A percentile compares a stretch with the other conserved stretches of the same genome.
phyloP scores from a whole-genome alignment of 2,888 invertebrate species.

The Acleris holmiana region DNA sequence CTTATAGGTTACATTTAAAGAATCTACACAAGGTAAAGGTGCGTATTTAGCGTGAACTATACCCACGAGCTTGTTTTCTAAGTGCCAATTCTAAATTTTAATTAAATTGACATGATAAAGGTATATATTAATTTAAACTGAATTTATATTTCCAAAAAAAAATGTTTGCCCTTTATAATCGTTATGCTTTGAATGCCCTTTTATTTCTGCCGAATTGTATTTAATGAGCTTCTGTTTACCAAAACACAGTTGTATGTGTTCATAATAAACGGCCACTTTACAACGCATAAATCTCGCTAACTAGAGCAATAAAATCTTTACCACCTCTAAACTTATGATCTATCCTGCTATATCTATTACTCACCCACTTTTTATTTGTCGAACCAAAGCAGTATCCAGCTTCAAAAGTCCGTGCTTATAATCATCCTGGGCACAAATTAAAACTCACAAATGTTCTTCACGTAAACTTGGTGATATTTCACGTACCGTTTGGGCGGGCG shows the following conservation, averaged over 20 bases:
- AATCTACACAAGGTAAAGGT: no score
- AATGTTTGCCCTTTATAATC: no score
- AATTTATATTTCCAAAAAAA: no score
- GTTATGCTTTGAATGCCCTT: no score
- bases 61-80: no score
- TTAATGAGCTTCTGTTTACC: slow-evolving; percentile 22
- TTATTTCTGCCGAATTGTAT: not conserved
- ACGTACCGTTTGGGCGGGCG: slow-evolving; percentile 50
- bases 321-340: slow-evolving; percentile 27
- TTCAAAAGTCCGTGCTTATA: slow-evolving; percentile 47
- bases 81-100: no score
- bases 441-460: slow-evolving; percentile 20
- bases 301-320: slow-evolving; percentile 43
- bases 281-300: slow-evolving; percentile 42
- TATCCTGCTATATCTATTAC: slow-evolving; percentile 50
- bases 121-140: no score
- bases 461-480: slow-evolving; percentile 8
- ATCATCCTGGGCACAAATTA: slow-evolving; percentile 50
- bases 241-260: slow-evolving; percentile 28
- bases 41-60: no score
- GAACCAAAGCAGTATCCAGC: slow-evolving; percentile 41
- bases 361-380: slow-evolving; percentile 74
- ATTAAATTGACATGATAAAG: no score
- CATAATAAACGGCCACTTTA: slow-evolving; percentile 27
- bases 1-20: no score